Evolutionary conservation across 2,888 invertebrate genomes (phyloP).

Genomic region (Callyntrura guangdongensis): DNA sequence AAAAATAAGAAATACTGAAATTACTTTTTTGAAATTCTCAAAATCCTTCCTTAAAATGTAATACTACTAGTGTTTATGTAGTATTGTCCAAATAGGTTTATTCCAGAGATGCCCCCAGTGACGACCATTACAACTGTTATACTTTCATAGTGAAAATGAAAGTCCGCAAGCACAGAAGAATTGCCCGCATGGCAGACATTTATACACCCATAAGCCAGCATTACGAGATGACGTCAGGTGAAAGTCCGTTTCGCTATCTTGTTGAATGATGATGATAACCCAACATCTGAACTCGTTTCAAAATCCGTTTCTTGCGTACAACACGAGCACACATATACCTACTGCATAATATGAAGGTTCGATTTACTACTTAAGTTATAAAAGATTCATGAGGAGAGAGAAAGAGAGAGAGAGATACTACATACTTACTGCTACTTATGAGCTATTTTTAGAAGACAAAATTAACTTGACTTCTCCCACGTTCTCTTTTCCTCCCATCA

Average conservation of each 20-base stretch:
- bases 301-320: slow-evolving; percentile 11
- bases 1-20: too few species aligned
- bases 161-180: not conserved
- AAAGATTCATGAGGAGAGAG: slow-evolving; percentile 29
- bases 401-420: too few species aligned
- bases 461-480: slow-evolving; percentile 4
- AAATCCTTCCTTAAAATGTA: too few species aligned
- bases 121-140: not conserved
- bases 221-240: slow-evolving; percentile 62
- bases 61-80: too few species aligned
- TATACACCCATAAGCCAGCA: not conserved
- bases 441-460: slow-evolving; percentile 53
- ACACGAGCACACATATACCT: too few species aligned
- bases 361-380: slow-evolving; percentile 20
- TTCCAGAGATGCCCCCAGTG: not conserved
- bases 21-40: too few species aligned
- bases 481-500: not conserved
- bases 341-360: not conserved
- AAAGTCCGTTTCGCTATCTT: slow-evolving; percentile 44
- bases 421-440: not conserved
- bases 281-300: not conserved
- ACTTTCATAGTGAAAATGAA: not conserved
- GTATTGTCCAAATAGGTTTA: too few species aligned
- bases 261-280: slow-evolving; percentile 46
- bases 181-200: not conserved